Percentiles rank a stretch among this genome's conserved stretches.
Conservation (phyloP, 2,797 vertebrate genomes). For the Anomalospiza imberbis region DNA sequence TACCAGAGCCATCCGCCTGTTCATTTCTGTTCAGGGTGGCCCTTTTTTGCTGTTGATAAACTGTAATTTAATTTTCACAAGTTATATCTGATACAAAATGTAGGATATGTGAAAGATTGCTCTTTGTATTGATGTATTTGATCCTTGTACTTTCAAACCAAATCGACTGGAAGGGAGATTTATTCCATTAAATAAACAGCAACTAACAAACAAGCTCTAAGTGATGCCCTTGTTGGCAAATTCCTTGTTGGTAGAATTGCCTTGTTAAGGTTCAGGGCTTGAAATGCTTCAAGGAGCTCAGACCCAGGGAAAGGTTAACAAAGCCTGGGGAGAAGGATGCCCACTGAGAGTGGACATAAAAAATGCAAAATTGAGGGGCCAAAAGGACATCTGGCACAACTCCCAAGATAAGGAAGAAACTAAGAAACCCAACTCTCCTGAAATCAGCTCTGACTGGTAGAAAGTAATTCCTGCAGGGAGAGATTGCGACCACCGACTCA, state of each 20-base stretch:
- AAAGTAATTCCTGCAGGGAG: not conserved
- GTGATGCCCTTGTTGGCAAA: too few relatives aligned
- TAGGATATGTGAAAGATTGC: not conserved
- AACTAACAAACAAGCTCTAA: too few relatives aligned
- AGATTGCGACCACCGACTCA: not conserved
- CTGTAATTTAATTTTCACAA: not conserved
- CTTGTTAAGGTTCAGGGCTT: not conserved
- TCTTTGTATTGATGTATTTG: not conserved
- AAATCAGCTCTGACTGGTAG: not conserved
- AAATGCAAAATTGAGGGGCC: not conserved
- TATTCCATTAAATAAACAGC: too few relatives aligned
- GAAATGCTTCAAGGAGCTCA: not conserved
- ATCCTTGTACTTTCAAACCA: too few relatives aligned
- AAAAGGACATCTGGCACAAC: not conserved
- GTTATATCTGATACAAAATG: not conserved
- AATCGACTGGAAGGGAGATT: not conserved
- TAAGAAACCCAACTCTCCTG: not conserved
- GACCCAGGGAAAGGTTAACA: not conserved
- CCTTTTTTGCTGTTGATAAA: too few relatives aligned
- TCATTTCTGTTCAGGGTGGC: fast-evolving
- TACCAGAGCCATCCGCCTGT: not conserved
- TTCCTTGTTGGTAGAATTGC: not conserved
- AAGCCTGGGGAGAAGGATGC: not conserved
- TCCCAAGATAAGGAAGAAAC: not conserved
- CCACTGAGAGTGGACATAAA: not conserved